phyloP scores from a whole-genome alignment of 1,140 invertebrate species.

The Lineus longissimus region DNA sequence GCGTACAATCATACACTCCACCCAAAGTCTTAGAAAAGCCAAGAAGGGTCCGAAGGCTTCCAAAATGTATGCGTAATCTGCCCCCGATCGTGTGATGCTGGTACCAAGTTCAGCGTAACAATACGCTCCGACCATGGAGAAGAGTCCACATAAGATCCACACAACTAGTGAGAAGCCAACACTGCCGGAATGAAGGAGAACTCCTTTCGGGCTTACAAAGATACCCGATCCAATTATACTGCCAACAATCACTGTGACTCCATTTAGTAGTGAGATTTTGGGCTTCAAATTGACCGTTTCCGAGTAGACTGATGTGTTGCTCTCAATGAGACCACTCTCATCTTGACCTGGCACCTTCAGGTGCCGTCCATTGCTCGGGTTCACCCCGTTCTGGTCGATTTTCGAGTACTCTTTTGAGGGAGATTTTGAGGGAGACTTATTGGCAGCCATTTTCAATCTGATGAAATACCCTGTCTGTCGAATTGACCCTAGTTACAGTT shows the following conservation, averaged over 20 bases:
- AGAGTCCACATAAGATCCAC: slow-evolving; percentile 75
- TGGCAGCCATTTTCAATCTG: no score
- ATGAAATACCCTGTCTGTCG: no score
- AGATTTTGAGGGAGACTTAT: no score
- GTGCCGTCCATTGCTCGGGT: background rate
- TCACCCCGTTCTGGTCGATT: no score
- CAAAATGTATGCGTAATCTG: slow-evolving; percentile 51
- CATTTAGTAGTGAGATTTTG: slow-evolving; percentile 44
- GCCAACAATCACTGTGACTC: slow-evolving; percentile 50
- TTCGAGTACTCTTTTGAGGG: no score
- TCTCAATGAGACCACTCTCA: background rate
- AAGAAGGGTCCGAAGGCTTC: slow-evolving; percentile 51
- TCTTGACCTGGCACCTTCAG: background rate
- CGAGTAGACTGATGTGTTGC: background rate
- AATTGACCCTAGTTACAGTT: no score
- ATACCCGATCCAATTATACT: slow-evolving; percentile 70
- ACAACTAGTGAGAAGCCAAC: slow-evolving; percentile 78
- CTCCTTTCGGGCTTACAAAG: slow-evolving; percentile 92
- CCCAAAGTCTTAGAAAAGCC: slow-evolving; percentile 57
- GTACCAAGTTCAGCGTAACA: slow-evolving; percentile 51
- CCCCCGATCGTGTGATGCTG: slow-evolving; percentile 44
- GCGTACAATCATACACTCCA: slow-evolving; percentile 67
- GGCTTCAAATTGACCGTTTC: slow-evolving; percentile 41
- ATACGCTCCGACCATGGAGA: slow-evolving; percentile 66
- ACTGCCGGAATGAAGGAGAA: slow-evolving; percentile 76